Evolutionary conservation across 2,797 vertebrate species (phyloP).

Genomic region (Microchirus variegatus): DNA sequence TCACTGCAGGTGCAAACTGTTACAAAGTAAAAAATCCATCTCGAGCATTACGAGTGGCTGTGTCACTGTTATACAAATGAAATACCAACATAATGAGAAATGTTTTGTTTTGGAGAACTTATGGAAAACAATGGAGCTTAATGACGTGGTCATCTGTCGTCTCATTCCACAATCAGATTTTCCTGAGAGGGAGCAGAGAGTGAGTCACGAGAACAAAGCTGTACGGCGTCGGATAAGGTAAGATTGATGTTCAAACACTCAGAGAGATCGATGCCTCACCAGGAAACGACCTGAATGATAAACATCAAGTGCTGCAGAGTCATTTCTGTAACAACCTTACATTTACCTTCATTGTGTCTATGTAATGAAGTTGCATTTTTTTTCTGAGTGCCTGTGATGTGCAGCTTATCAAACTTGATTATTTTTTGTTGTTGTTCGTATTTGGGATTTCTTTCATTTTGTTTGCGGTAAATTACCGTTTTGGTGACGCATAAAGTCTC

Average conservation of each 20-base stretch:
- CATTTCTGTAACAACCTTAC: conserved; percentile 28
- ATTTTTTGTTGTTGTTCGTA: not conserved
- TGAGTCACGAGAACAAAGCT: conserved; percentile 54
- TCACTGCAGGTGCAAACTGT: too few species aligned
- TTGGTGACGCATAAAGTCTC: not conserved
- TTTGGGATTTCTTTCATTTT: not conserved
- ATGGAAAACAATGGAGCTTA: conserved; percentile 52
- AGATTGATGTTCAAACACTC: conserved; percentile 59
- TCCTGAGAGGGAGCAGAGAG: conserved; percentile 37
- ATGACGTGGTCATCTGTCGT: conserved; percentile 47
- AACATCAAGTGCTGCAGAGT: conserved; percentile 35
- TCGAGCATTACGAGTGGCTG: too few species aligned
- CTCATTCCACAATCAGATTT: conserved; percentile 63
- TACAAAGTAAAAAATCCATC: too few species aligned
- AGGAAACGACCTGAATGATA: conserved; percentile 30
- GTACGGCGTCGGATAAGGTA: conserved; percentile 33
- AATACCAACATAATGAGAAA: conserved; percentile 33
- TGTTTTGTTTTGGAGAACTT: conserved; percentile 45
- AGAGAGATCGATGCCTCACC: conserved; percentile 43
- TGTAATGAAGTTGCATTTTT: conserved; percentile 34
- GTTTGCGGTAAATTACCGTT: not conserved
- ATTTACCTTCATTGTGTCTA: conserved; percentile 29
- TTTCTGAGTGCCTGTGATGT: not conserved
- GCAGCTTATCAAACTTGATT: not conserved
- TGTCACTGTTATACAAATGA: too few species aligned